These are phyloP conservation scores for Telmatochromis sp. DNA, from an alignment of 2,113 vertebrate genomes.

Conservation along the genomic window DNA sequence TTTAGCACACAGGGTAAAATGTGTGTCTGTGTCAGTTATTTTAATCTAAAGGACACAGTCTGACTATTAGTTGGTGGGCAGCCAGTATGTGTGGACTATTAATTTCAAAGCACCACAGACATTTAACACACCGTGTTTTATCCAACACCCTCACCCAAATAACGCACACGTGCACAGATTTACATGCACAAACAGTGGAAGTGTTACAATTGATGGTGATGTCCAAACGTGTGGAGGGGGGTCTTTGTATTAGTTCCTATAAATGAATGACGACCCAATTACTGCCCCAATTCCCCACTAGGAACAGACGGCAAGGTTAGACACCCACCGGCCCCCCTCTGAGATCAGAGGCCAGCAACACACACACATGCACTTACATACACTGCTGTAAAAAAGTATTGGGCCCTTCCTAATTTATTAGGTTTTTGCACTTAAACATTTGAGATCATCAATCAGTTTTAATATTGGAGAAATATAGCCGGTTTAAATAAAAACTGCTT, in stretches of 20 bases:
- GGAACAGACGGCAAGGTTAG: constrained; percentile 49
- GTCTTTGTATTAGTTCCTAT: constrained; percentile 48
- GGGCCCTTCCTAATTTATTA: neutral
- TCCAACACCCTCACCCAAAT: neutral
- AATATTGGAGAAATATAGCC: neutral
- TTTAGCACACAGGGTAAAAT: neutral
- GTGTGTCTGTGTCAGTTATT: constrained; percentile 40
- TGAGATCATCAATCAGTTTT: neutral
- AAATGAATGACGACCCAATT: constrained; percentile 69
- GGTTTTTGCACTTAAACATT: neutral
- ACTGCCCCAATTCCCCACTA: constrained; percentile 52
- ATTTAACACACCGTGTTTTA: neutral
- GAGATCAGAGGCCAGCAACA: neutral
- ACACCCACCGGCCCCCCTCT: constrained; percentile 1
- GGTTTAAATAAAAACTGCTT: neutral
- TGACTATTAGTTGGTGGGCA: neutral
- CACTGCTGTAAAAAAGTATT: neutral
- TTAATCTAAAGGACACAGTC: constrained; percentile 24
- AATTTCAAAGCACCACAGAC: constrained; percentile 4
- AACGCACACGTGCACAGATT: neutral
- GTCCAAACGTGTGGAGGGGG: constrained; percentile 18
- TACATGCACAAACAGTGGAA: neutral
- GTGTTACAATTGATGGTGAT: constrained; percentile 45
- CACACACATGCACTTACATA: neutral
- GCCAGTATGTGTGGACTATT: neutral